phyloP scores from a whole-genome alignment of 2,797 vertebrate genomes.

The Hippocampus kuda region DNA sequence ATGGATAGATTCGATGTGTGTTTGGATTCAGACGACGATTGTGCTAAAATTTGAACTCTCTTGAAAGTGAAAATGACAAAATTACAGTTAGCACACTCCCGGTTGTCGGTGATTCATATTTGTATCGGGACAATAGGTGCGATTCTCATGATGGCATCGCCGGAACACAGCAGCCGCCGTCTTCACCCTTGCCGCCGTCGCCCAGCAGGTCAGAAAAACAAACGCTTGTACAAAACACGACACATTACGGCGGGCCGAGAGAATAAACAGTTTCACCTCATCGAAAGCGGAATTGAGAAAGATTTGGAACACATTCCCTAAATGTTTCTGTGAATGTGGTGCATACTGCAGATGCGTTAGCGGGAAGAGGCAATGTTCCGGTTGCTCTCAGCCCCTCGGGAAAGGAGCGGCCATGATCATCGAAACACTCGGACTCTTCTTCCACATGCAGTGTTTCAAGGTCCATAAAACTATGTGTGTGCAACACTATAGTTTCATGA shows the following conservation, averaged over 20 bases:
- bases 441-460: constrained; percentile 95
- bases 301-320: too few species aligned
- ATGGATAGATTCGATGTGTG: neutral
- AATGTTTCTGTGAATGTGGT: constrained; percentile 3
- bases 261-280: too few species aligned
- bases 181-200: constrained; percentile 74
- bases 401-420: constrained; percentile 98
- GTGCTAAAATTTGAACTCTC: too few species aligned
- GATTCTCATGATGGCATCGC: constrained; percentile 75
- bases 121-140: constrained; percentile 61
- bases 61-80: neutral
- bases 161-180: constrained; percentile 52
- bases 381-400: constrained; percentile 81
- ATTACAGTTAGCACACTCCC: neutral
- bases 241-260: neutral
- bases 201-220: constrained; percentile 75
- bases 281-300: too few species aligned
- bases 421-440: constrained; percentile 86
- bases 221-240: neutral
- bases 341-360: constrained; percentile 78
- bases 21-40: neutral
- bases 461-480: constrained; percentile 42
- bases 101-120: neutral
- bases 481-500: too few species aligned
- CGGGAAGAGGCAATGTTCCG: constrained; percentile 87